A percentile compares a stretch with the other conserved stretches of the same genome.
These are phyloP conservation scores for Cyclophora albipunctata DNA, from an alignment of 2,888 invertebrate genomes.

Conservation along the genomic window DNA sequence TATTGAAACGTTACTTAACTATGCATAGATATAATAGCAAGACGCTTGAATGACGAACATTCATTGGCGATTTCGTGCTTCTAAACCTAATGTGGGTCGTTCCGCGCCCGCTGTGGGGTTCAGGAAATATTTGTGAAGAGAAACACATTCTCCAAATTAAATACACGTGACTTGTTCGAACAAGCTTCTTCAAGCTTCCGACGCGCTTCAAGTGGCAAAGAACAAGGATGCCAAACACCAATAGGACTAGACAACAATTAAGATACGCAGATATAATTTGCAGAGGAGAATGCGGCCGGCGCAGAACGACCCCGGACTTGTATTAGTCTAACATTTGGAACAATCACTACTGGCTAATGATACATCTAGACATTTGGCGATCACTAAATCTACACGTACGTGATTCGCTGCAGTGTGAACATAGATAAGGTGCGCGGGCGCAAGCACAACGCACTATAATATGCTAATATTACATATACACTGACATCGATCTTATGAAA, in stretches of 20 bases:
- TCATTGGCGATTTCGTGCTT: slow-evolving; percentile 56
- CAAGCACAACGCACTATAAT: slow-evolving; percentile 6
- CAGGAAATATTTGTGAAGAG: slow-evolving; percentile 8
- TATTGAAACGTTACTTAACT: slow-evolving; percentile 62
- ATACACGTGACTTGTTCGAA: not conserved
- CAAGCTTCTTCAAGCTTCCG: not conserved
- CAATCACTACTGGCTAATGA: slow-evolving; percentile 71
- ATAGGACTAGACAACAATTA: no score
- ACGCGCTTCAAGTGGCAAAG: not conserved
- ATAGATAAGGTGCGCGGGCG: slow-evolving; percentile 4
- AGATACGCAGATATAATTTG: no score
- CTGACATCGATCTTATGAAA: slow-evolving; percentile 55
- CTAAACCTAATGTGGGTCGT: slow-evolving; percentile 42
- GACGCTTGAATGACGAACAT: slow-evolving; percentile 47
- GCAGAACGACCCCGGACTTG: slow-evolving; percentile 46
- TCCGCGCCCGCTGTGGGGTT: slow-evolving; percentile 10
- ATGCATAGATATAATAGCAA: slow-evolving; percentile 51
- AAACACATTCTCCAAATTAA: not conserved
- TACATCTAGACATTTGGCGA: slow-evolving; percentile 74
- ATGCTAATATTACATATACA: slow-evolving; percentile 29
- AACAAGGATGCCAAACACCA: not conserved
- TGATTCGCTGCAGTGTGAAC: slow-evolving; percentile 41
- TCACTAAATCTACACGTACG: slow-evolving; percentile 63
- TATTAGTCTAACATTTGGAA: slow-evolving; percentile 73
- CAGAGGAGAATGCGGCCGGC: slow-evolving; percentile 12